phyloP scores from a whole-genome alignment of 2,888 invertebrate genomes.

The Patella pellucida region DNA sequence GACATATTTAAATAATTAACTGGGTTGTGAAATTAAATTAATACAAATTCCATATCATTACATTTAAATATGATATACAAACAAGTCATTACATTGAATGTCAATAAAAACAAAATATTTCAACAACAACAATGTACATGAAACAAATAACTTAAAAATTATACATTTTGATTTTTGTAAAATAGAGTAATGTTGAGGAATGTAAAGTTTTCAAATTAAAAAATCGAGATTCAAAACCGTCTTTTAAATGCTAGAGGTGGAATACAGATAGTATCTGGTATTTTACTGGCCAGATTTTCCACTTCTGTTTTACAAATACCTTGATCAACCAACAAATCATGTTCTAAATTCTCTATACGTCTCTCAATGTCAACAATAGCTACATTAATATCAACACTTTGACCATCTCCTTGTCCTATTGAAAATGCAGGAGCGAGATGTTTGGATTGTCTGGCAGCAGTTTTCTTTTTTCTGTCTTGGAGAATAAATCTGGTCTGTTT shows the following conservation, averaged over 20 bases:
- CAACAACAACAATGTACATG: no score
- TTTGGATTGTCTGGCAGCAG: background rate
- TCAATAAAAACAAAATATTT: no score
- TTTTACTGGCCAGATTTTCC: background rate
- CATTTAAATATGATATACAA: no score
- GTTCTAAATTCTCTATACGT: slow-evolving; percentile 5
- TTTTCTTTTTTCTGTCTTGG: background rate
- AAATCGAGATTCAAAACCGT: background rate
- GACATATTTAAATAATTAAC: no score
- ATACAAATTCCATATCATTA: no score
- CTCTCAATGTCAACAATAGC: background rate
- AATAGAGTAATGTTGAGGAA: no score
- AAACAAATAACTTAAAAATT: no score
- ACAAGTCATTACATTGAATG: no score
- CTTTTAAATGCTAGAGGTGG: background rate
- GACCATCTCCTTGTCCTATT: background rate
- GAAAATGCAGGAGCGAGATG: background rate
- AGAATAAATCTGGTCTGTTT: background rate
- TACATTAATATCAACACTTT: background rate
- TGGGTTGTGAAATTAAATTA: no score
- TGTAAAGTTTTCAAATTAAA: no score
- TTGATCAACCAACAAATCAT: background rate
- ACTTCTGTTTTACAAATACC: slow-evolving; percentile 1
- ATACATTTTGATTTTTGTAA: no score
- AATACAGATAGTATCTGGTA: background rate